phyloP scores from a whole-genome alignment of 2,113 vertebrate genomes.

The Lophius piscatorius region DNA sequence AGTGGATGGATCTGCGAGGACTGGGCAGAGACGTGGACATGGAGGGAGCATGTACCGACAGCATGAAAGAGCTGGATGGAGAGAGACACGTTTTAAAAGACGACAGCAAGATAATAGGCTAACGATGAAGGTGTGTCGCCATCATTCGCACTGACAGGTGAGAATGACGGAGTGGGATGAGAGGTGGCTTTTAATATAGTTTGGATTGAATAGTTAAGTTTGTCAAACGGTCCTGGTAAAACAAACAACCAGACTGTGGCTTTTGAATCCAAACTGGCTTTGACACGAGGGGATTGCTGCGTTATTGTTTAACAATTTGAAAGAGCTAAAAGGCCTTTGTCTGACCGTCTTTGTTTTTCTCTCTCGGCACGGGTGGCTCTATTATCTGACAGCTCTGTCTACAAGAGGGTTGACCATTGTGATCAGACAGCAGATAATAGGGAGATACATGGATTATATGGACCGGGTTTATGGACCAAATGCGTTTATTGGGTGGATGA shows the following conservation, averaged over 20 bases:
- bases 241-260: conserved; percentile 31
- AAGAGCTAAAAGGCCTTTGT: conserved; percentile 14
- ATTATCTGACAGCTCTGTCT: conserved; percentile 55
- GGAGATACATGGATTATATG: conserved; percentile 62
- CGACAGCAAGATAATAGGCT: no score
- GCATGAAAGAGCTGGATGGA: no score
- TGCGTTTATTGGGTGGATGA: conserved; percentile 70
- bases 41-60: no score
- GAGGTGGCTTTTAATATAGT: no score
- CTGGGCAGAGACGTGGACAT: no score
- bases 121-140: no score
- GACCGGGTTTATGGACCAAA: conserved; percentile 51
- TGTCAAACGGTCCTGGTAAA: conserved; percentile 30
- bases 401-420: conserved; percentile 49
- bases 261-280: no score
- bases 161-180: no score
- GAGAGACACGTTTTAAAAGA: no score
- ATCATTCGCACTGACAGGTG: no score
- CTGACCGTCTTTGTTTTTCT: conserved; percentile 23
- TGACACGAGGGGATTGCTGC: conserved; percentile 21
- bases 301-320: conserved; percentile 16
- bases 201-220: no score
- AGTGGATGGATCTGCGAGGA: no score
- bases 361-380: conserved; percentile 38
- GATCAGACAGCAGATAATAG: conserved; percentile 64